phyloP scores from a whole-genome alignment of 2,888 invertebrate species.

The Eristalis pertinax region DNA sequence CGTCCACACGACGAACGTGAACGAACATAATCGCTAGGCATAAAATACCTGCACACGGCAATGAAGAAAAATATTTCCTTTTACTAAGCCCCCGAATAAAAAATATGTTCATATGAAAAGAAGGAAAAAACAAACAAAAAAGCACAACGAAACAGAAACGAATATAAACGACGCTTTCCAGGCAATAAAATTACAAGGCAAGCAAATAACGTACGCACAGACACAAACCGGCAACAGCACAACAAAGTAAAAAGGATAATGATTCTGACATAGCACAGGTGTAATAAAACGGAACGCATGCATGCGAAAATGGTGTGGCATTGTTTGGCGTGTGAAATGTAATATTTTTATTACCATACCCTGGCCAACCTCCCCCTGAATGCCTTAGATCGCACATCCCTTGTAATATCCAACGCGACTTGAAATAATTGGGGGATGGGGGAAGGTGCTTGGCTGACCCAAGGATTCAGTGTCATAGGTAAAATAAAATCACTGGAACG shows the following conservation, averaged over 20 bases:
- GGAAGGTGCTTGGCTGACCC: slow-evolving; percentile 44
- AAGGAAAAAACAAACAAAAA: background rate
- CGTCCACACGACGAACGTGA: slow-evolving; percentile 38
- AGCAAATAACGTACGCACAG: slow-evolving; percentile 54
- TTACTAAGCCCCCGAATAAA: slow-evolving; percentile 60
- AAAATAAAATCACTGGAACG: slow-evolving; percentile 43
- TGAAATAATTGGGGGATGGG: background rate
- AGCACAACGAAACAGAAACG: slow-evolving; percentile 44
- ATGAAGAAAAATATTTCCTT: slow-evolving; percentile 60
- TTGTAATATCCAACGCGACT: slow-evolving; percentile 31
- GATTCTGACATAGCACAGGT: slow-evolving; percentile 70
- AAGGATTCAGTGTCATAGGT: slow-evolving; percentile 54
- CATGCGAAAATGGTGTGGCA: slow-evolving; percentile 62
- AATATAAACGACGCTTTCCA: slow-evolving; percentile 67
- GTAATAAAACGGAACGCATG: slow-evolving; percentile 69
- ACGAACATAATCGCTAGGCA: slow-evolving; percentile 53
- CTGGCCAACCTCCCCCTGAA: slow-evolving; percentile 23
- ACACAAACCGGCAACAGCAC: slow-evolving; percentile 18
- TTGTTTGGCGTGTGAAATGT: slow-evolving; percentile 68
- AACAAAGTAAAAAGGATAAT: slow-evolving; percentile 65
- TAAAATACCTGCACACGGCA: slow-evolving; percentile 41
- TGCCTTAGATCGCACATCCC: slow-evolving; percentile 13
- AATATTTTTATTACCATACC: slow-evolving; percentile 56
- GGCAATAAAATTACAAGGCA: slow-evolving; percentile 70
- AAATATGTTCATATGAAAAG: background rate